Evolutionary conservation across 2,888 invertebrate species (phyloP), one percentile per base, ranked within the genome.

Genomic region (Athetis lepigone): DNA sequence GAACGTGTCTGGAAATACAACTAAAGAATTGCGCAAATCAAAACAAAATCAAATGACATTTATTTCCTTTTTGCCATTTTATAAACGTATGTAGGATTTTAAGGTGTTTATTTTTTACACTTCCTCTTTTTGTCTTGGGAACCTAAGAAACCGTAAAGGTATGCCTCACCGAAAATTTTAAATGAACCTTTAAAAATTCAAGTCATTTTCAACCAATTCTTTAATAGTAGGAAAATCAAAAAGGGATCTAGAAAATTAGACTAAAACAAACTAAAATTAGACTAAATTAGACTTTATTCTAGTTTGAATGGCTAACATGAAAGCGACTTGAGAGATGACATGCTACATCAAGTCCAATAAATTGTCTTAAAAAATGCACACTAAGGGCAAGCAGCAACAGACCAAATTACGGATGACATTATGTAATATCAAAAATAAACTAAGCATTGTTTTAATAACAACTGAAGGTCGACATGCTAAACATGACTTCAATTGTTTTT

Each of bases 41-140:
- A 75, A 75, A 75, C 64, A 77, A 77, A 80, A 72, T 64, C 62
- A 56, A 69, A 50, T 74, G 70, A 61, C 65, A 54, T 67, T 64
- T 77, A 50, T 66, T 64, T 66, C 61, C 70, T 50, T 43, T 68
- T 64, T 51, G 36, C 27, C 55, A 63, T 69, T 69, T 63, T 25
- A 50, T 54, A 27, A 57, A 13, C 49, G 36, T 7, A 13, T 40
- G 19, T 7, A 25, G 40, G 46, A 37, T 43, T 56, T 74, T 42
- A 57, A 33, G 40, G 19, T 0, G 1, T 0, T 52, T 63, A 19
- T 70, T 58, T 50, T 58, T 63, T 42, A 16, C 45, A 29, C 25
- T 56, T 69, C 55, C 70, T 51, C 8, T 7, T 74, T 42, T 2
- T 21, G 3, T 39, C 58, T 9, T 70, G 67, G 37, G 56, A 49